Base-by-base conservation (phyloP, 1,140 invertebrate species). In the Pteromalus puparum region DNA sequence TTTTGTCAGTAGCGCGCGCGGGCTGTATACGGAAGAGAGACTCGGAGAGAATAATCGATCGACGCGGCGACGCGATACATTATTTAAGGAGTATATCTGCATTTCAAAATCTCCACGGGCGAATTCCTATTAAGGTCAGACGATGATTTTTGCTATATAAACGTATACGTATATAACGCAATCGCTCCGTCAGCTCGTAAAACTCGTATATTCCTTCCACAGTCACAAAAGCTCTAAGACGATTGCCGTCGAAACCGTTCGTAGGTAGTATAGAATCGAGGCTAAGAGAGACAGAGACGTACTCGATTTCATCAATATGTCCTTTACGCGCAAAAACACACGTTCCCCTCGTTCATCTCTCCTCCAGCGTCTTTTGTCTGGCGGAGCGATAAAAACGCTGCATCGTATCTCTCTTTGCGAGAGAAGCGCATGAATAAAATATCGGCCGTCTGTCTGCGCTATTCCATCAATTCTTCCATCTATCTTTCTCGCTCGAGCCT, bases 371-470 rank as follows among this genome's bases (percentile, higher is more conserved):
- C 21, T 21, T 21, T 61, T 21, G 53, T 61, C 38, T 42, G 38
- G 38, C 38, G 9, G 38, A 42, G 53, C 53, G 4, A 3, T 61
- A 53, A 53, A 53, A 53, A 53, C 21, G 21, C 53, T n/a, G 18
- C 5, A n/a, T 21, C 53, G 21, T 21, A 61, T 61, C 53, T 61
- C 53, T 61, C 21, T 61, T n/a, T 61, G 4, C 53, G 21, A n/a
- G 18, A 61, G 21, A 61, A 61, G 10, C 24, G 15, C 26, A 70
- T 70, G 67, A 70, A 70, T 70, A 70, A 70, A 70, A 70, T 70
- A 70, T 70, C 24, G 67, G 7, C 67, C 15, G 53, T 30, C 67
- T 28, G 24, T 28, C 67, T 70, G 67, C 26, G 67, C 67, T 26
- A 3, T 28, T 70, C 67, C 67, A 61, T 61, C 18, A n/a, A 26